Conservation (phyloP, 1,140 invertebrate species). For the Drosophila prosaltans region DNA sequence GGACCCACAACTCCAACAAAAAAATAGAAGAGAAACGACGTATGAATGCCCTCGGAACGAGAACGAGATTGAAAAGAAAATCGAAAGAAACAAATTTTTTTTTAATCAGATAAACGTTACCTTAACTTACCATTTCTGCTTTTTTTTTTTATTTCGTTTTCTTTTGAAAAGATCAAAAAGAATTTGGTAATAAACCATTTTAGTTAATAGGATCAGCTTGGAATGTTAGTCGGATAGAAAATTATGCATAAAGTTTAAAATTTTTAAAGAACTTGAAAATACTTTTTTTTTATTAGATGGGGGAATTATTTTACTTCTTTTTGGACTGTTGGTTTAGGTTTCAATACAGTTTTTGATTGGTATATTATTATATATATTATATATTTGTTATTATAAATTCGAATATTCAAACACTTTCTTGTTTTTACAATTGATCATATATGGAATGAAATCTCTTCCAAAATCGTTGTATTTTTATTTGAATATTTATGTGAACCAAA, state of each 20-base stretch:
- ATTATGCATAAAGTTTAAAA: not conserved
- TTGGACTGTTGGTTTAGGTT: too few species aligned
- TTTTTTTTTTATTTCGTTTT: constrained; percentile 17
- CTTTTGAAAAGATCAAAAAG: constrained; percentile 17
- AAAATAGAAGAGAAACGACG: constrained; percentile 35
- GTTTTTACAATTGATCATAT: too few species aligned
- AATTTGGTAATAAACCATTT: constrained; percentile 21
- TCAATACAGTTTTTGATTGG: too few species aligned
- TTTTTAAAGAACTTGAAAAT: not conserved
- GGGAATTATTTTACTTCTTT: too few species aligned
- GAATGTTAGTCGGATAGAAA: constrained; percentile 1
- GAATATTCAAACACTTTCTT: too few species aligned
- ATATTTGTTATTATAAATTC: too few species aligned
- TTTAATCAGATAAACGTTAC: constrained; percentile 11
- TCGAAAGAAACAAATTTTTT: not conserved
- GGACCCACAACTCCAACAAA: not conserved
- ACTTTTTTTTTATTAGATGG: not conserved
- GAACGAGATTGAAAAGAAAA: constrained; percentile 17
- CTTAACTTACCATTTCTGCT: not conserved
- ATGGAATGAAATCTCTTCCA: too few species aligned
- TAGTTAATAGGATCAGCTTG: constrained; percentile 5
- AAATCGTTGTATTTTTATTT: too few species aligned
- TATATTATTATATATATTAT: too few species aligned
- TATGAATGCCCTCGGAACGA: constrained; percentile 44
- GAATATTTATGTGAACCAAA: too few species aligned